A percentile compares a stretch with the other conserved stretches of the same genome.
phyloP scores from a whole-genome alignment of 2,797 vertebrate genomes.

The Oreochromis grahami region DNA sequence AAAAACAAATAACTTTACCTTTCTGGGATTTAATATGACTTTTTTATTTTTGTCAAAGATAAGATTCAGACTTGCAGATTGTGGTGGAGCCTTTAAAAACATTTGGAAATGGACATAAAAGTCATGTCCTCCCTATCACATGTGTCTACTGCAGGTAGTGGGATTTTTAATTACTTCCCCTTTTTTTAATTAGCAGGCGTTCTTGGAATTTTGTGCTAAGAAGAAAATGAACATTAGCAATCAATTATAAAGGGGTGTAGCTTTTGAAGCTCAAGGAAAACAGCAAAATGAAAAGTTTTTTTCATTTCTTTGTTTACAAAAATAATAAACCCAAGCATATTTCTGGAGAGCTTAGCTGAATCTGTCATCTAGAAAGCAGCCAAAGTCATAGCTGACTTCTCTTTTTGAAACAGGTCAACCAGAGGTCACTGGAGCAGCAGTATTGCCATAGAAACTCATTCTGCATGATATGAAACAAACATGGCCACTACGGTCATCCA shows the following conservation, averaged over 20 bases:
- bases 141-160: conserved; percentile 58
- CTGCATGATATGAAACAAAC: conserved; percentile 65
- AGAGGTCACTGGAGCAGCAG: conserved; percentile 36
- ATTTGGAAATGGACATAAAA: conserved; percentile 53
- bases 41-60: background rate
- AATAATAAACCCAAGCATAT: background rate
- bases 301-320: background rate
- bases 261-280: conserved; percentile 5
- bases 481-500: conserved; percentile 61
- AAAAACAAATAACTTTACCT: background rate
- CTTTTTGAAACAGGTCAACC: conserved; percentile 42
- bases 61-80: background rate
- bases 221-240: conserved; percentile 53
- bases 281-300: background rate
- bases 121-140: conserved; percentile 16
- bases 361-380: conserved; percentile 8
- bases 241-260: conserved; percentile 30
- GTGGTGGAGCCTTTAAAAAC: conserved; percentile 13
- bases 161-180: conserved; percentile 69
- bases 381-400: conserved; percentile 41
- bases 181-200: conserved; percentile 69
- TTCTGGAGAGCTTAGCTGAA: background rate
- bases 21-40: background rate
- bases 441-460: conserved; percentile 45
- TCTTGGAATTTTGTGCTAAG: conserved; percentile 58